Percentiles rank a stretch among this genome's conserved stretches.
Conservation (phyloP, 2,888 invertebrate species). For the Drosophila nigricruria region DNA sequence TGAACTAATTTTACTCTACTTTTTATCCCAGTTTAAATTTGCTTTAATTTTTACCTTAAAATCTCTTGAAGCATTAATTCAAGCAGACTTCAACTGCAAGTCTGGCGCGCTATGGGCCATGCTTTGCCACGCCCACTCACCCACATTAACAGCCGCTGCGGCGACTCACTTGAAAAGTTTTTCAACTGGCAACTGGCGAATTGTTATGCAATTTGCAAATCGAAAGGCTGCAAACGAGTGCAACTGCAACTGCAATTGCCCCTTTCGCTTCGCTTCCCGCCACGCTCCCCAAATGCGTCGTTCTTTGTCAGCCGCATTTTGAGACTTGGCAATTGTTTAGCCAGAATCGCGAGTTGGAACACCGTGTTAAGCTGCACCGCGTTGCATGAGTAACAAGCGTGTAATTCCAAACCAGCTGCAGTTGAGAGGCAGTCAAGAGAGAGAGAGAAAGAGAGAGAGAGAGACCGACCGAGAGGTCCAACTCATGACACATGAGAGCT, state of each 20-base stretch:
- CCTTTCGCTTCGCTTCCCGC: neutral
- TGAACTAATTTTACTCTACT: neutral
- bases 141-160: slow-evolving; percentile 19
- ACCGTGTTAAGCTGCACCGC: slow-evolving; percentile 37
- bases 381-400: slow-evolving; percentile 77
- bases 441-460: neutral
- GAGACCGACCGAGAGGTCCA: neutral
- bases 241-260: slow-evolving; percentile 8
- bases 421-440: neutral
- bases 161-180: slow-evolving; percentile 43
- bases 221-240: slow-evolving; percentile 57
- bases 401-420: slow-evolving; percentile 55
- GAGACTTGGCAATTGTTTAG: slow-evolving; percentile 47
- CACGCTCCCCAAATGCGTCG: neutral
- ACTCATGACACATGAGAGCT: slow-evolving; percentile 46
- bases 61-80: neutral
- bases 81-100: neutral
- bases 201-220: slow-evolving; percentile 75
- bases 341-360: slow-evolving; percentile 46
- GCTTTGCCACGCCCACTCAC: neutral
- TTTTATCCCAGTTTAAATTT: neutral
- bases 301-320: slow-evolving; percentile 40
- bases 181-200: slow-evolving; percentile 42
- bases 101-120: slow-evolving; percentile 8
- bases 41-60: neutral